phyloP scores from a whole-genome alignment of 2,113 vertebrate species.

The Scomber japonicus region DNA sequence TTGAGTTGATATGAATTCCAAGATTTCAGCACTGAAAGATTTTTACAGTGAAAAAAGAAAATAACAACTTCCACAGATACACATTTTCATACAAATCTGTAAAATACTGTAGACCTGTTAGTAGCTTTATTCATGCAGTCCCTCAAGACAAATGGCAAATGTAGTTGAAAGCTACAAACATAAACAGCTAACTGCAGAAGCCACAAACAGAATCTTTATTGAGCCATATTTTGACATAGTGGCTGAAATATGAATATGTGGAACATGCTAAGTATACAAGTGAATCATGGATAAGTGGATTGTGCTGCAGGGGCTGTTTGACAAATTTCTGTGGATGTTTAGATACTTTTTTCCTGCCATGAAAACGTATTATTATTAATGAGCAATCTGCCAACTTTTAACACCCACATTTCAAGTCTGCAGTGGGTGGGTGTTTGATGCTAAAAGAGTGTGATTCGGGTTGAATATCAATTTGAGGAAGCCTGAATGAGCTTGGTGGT shows the following conservation, averaged over 20 bases:
- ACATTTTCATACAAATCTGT: background rate
- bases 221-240: background rate
- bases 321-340: background rate
- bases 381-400: background rate
- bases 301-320: background rate
- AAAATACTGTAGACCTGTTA: background rate
- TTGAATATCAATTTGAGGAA: background rate
- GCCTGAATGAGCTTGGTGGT: background rate
- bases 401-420: background rate
- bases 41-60: too few relatives aligned
- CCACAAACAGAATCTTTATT: background rate
- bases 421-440: background rate
- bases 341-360: background rate
- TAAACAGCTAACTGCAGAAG: background rate
- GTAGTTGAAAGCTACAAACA: background rate
- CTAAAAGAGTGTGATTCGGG: background rate
- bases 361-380: background rate
- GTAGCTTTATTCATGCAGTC: background rate
- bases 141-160: conserved; percentile 13
- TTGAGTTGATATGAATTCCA: background rate
- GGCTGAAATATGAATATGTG: conserved; percentile 2
- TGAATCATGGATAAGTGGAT: background rate
- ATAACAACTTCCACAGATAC: background rate
- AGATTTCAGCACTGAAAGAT: too few relatives aligned
- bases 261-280: background rate